These are phyloP conservation scores for Pachydiplax longipennis DNA, from an alignment of 2,888 invertebrate genomes.

Conservation along the genomic window DNA sequence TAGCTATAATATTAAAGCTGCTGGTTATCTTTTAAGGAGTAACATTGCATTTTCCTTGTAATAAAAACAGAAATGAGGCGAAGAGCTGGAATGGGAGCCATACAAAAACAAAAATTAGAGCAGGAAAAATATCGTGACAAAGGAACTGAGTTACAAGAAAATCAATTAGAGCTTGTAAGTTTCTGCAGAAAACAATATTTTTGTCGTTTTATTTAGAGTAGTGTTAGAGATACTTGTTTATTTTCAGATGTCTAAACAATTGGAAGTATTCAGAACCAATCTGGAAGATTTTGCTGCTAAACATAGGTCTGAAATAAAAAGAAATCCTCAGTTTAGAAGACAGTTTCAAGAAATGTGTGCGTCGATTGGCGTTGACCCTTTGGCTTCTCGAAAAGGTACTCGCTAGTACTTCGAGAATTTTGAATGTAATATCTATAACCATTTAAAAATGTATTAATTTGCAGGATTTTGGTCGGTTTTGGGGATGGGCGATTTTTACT, in stretches of 20 bases:
- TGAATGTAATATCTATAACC: background rate
- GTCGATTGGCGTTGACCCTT: conserved; percentile 96
- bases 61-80: conserved; percentile 70
- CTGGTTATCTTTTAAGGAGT: too few relatives aligned
- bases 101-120: conserved; percentile 85
- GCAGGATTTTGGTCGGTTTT: conserved; percentile 94
- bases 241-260: conserved; percentile 86
- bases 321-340: conserved; percentile 90
- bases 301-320: conserved; percentile 93
- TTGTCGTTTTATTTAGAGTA: background rate
- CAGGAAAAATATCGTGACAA: conserved; percentile 92
- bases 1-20: too few relatives aligned
- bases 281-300: conserved; percentile 95
- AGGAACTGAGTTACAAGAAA: conserved; percentile 89
- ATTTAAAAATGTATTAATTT: conserved; percentile 52
- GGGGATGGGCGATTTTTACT: conserved; percentile 99
- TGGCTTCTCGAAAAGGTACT: conserved; percentile 87
- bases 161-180: conserved; percentile 74
- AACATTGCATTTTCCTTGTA: too few relatives aligned
- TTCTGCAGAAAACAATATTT: conserved; percentile 49
- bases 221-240: conserved; percentile 50
- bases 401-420: background rate
- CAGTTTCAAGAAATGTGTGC: conserved; percentile 99
- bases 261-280: conserved; percentile 90
- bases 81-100: conserved; percentile 84